Evolutionary conservation across 2,797 vertebrate genomes (phyloP), one percentile per base, ranked within the genome.

Genomic region (Triplophysa bombifrons): DNA sequence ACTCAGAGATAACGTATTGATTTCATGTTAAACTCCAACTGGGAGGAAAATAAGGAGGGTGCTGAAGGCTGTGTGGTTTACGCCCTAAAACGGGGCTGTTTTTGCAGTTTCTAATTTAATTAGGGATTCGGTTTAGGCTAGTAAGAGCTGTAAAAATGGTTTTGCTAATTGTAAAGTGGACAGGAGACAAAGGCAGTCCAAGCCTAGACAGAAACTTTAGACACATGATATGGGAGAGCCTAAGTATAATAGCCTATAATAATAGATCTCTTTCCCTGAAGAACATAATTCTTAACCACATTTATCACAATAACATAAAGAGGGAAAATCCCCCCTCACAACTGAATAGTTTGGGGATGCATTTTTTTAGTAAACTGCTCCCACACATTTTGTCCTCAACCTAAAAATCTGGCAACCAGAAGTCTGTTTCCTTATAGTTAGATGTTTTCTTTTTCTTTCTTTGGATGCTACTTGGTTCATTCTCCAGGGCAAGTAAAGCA

Each of bases 301-400:
- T 61, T 71, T 78, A 70, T 78, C 38, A 72, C 56, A 44, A 85
- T 72, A 78, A 22, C 50, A 72, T 58, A 53, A 48, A 64, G 25
- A 41, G 68, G 55, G 46, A 51, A 69, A 82, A 85, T 78, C 82
- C 68, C 70, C 83, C 53, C 82, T 46, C 74, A 70, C 82, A 85
- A 90, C 90, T 83, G 6, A 80, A 85, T 25, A 71, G 87, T 87
- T 87, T 87, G 75, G 50, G 81, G 83, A 89, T 90, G 88, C 90
- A 91, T 84, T 91, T 90, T 30, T 86, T 89, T 86, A 72, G 77
- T 38, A 1, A 16, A 69, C 81, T 68, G 56, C 76, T 72, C 80
- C 51, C 82, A 82, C 82, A 71, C 65, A 76, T 79, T 91, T 92
- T 93, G 91, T 93, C 80, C 84, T 64, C 51, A 3, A 76, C 63